Conservation (phyloP, 1,140 invertebrate genomes). For the Bombus cullumanus region DNA sequence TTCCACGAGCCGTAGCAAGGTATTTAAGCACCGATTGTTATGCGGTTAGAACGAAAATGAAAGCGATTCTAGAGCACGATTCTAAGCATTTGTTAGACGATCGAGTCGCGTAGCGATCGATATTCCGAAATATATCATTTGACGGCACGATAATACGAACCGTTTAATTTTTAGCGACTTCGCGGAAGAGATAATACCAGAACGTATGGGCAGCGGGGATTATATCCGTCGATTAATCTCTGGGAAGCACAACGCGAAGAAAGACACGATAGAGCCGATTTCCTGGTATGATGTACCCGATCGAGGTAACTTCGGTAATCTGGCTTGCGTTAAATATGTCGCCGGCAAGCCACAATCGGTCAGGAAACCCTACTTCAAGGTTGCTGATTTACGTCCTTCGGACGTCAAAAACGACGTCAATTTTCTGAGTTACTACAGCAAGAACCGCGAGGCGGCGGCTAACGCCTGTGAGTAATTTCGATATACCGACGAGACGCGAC, state of each 20-base stretch:
- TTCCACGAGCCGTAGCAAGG: slow-evolving; percentile 86
- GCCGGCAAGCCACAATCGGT: slow-evolving; percentile 89
- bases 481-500: slow-evolving; percentile 13
- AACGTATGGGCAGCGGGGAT: slow-evolving; percentile 84
- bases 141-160: not conserved
- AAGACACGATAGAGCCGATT: slow-evolving; percentile 83
- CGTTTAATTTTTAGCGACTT: slow-evolving; percentile 75
- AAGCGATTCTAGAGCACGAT: not conserved
- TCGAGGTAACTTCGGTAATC: slow-evolving; percentile 86
- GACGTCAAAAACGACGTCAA: slow-evolving; percentile 88
- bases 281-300: slow-evolving; percentile 86
- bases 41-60: not conserved
- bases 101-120: not conserved
- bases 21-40: slow-evolving; percentile 51
- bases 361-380: slow-evolving; percentile 87
- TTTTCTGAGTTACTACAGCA: slow-evolving; percentile 89
- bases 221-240: slow-evolving; percentile 86
- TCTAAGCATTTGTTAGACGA: not conserved
- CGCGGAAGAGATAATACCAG: slow-evolving; percentile 76
- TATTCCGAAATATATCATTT: not conserved
- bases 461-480: slow-evolving; percentile 78
- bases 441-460: slow-evolving; percentile 87
- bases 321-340: slow-evolving; percentile 90
- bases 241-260: slow-evolving; percentile 84
- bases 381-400: slow-evolving; percentile 83